Evolutionary conservation across 1,140 invertebrate genomes (phyloP).

Genomic region (Megalopta genalis): DNA sequence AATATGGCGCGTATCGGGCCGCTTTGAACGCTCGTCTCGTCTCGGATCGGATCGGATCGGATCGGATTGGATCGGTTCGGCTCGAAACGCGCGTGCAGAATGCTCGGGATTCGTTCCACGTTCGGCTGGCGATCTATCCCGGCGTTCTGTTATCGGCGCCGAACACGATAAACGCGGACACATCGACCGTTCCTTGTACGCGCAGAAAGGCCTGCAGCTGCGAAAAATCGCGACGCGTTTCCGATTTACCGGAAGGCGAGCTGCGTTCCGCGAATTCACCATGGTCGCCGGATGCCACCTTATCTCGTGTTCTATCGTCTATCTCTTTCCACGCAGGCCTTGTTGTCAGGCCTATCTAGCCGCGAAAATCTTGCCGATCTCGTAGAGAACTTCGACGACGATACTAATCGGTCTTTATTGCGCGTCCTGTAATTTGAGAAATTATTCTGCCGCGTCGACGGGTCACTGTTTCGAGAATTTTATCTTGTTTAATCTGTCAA

Average conservation of each 20-base stretch:
- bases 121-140: background rate
- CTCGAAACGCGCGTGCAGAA: background rate
- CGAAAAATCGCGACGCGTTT: background rate
- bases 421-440: too few relatives aligned
- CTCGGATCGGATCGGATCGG: background rate
- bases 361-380: too few relatives aligned
- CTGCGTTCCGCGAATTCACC: background rate
- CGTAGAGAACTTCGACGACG: too few relatives aligned
- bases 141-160: constrained; percentile 18
- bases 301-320: background rate
- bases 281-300: too few relatives aligned
- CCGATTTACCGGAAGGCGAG: constrained; percentile 13
- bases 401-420: too few relatives aligned
- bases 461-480: too few relatives aligned
- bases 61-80: background rate
- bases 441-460: too few relatives aligned
- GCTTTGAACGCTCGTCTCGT: background rate
- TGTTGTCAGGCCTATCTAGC: too few relatives aligned
- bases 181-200: background rate
- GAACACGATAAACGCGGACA: background rate
- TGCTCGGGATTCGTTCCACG: constrained; percentile 21
- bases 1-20: constrained; percentile 39
- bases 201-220: background rate
- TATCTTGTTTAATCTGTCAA: too few relatives aligned
- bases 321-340: too few relatives aligned